phyloP scores from a whole-genome alignment of 2,888 invertebrate genomes.

The Neoascia interrupta region DNA sequence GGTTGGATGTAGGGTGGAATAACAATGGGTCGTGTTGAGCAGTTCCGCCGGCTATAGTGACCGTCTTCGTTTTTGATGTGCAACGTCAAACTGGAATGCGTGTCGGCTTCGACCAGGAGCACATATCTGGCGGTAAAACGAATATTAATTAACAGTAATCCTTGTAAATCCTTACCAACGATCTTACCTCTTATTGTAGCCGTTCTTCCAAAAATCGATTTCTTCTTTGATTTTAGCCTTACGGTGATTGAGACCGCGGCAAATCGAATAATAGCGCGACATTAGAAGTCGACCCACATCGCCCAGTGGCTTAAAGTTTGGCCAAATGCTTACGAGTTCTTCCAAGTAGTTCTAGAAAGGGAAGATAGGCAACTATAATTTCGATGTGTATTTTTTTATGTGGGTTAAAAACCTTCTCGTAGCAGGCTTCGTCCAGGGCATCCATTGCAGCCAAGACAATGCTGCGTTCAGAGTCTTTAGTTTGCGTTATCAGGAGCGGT shows the following conservation, averaged over 20 bases:
- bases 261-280: slow-evolving; percentile 87
- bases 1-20: slow-evolving; percentile 81
- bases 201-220: slow-evolving; percentile 88
- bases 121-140: slow-evolving; percentile 84
- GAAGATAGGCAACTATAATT: not conserved
- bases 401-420: slow-evolving; percentile 86
- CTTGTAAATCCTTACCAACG: not conserved
- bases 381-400: not conserved
- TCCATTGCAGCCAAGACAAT: slow-evolving; percentile 90
- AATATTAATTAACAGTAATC: slow-evolving; percentile 5
- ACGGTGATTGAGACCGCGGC: slow-evolving; percentile 85
- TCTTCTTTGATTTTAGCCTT: slow-evolving; percentile 86
- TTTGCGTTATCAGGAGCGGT: slow-evolving; percentile 89
- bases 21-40: slow-evolving; percentile 82
- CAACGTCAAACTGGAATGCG: slow-evolving; percentile 92
- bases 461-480: slow-evolving; percentile 90
- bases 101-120: slow-evolving; percentile 91
- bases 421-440: slow-evolving; percentile 95
- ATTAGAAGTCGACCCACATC: slow-evolving; percentile 89
- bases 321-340: slow-evolving; percentile 87
- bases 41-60: slow-evolving; percentile 85
- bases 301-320: slow-evolving; percentile 85
- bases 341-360: slow-evolving; percentile 84
- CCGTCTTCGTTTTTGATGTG: slow-evolving; percentile 90
- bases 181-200: slow-evolving; percentile 86